Evolutionary conservation across 1,140 invertebrate genomes (phyloP).

Genomic region (Acyrthosiphon pisum): DNA sequence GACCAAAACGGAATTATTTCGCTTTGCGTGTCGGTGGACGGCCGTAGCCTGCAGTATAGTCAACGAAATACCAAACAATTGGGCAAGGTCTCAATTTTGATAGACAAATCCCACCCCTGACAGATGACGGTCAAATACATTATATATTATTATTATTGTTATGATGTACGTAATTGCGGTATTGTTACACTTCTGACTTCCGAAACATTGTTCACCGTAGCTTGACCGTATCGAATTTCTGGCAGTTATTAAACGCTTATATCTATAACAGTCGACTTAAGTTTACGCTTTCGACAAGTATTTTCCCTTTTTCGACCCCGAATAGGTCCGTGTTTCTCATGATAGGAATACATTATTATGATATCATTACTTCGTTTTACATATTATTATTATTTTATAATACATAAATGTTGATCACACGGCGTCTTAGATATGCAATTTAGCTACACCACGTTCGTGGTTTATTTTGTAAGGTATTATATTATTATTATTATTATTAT

Average conservation of each 20-base stretch:
- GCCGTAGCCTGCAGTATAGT: not conserved
- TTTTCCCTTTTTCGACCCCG: not conserved
- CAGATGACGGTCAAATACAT: not conserved
- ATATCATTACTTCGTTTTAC: not conserved
- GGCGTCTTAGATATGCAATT: not conserved
- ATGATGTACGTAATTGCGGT: not conserved
- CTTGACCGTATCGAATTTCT: not conserved
- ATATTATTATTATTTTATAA: not conserved
- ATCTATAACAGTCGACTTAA: not conserved
- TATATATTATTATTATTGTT: not conserved
- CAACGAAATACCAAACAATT: not conserved
- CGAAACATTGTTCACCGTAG: not conserved
- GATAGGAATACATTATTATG: not conserved
- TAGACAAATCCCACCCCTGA: not conserved
- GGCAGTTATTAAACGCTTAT: not conserved
- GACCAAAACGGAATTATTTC: not conserved
- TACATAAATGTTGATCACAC: not conserved
- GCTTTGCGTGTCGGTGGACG: not conserved
- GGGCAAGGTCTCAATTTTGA: not conserved
- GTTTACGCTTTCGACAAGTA: not conserved
- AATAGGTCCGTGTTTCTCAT: not conserved
- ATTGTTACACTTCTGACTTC: not conserved
- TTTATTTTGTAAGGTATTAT: not conserved
- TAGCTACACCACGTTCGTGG: not conserved
- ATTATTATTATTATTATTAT: too few species aligned